Evolutionary conservation across 1,140 invertebrate species (phyloP).

Genomic region (Hormaphis cornu): DNA sequence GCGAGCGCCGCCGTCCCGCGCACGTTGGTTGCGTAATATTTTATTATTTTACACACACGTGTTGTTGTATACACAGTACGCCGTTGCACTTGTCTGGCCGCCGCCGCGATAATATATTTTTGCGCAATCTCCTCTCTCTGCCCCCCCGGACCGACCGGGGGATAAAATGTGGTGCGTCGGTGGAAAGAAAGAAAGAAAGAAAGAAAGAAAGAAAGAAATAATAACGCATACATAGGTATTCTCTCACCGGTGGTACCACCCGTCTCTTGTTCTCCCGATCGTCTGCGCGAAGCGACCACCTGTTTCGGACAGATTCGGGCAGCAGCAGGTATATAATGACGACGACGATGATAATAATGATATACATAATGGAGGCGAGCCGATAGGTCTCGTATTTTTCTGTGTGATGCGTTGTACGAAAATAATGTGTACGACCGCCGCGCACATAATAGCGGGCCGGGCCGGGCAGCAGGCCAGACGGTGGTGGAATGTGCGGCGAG

Average conservation of each 20-base stretch:
- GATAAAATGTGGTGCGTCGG: too few relatives aligned
- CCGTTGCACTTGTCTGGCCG: constrained; percentile 22
- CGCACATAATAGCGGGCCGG: too few relatives aligned
- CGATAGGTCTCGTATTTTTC: too few relatives aligned
- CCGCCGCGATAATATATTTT: constrained; percentile 27
- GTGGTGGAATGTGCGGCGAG: constrained; percentile 13
- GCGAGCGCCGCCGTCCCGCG: background rate
- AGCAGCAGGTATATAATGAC: too few relatives aligned
- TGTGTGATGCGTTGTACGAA: too few relatives aligned
- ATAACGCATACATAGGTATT: background rate
- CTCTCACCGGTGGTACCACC: too few relatives aligned
- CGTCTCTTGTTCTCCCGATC: constrained; percentile 27
- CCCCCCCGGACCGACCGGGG: background rate
- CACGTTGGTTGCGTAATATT: too few relatives aligned
- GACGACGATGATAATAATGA: too few relatives aligned
- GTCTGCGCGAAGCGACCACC: constrained; percentile 26
- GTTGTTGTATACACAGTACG: background rate
- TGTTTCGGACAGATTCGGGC: constrained; percentile 17
- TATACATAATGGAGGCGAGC: too few relatives aligned
- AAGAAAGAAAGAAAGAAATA: background rate
- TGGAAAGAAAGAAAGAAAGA: background rate
- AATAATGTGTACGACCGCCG: too few relatives aligned
- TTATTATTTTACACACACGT: too few relatives aligned
- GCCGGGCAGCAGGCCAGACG: constrained; percentile 17
- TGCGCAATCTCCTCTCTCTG: constrained; percentile 30